phyloP scores from a whole-genome alignment of 2,888 invertebrate species.

The Lampropteryx suffumata region DNA sequence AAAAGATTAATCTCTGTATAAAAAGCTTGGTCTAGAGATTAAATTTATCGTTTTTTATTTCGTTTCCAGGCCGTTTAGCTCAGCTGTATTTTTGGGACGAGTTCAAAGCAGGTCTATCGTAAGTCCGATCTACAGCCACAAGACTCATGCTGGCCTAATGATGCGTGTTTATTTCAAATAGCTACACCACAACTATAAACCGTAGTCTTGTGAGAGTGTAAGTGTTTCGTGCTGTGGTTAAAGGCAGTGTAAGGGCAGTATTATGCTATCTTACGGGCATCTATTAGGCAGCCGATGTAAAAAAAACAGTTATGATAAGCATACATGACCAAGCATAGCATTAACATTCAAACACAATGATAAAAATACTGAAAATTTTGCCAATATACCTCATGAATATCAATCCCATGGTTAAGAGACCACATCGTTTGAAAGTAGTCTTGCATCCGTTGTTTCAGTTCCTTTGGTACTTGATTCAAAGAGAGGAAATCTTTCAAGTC shows the following conservation, averaged over 20 bases:
- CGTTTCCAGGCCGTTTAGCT: constrained; percentile 47
- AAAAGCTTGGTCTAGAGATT: constrained; percentile 37
- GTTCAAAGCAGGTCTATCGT: constrained; percentile 41
- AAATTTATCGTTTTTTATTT: constrained; percentile 45
- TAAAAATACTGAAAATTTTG: no score
- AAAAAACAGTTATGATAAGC: constrained; percentile 21
- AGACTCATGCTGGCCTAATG: constrained; percentile 33
- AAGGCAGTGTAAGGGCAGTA: constrained; percentile 12
- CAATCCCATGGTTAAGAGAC: constrained; percentile 98
- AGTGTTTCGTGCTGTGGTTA: constrained; percentile 12
- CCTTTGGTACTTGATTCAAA: constrained; percentile 97
- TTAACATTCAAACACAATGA: neutral
- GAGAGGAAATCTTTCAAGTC: constrained; percentile 97
- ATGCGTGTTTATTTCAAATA: constrained; percentile 27
- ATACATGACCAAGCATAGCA: constrained; percentile 19
- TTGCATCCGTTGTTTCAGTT: constrained; percentile 96
- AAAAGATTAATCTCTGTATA: constrained; percentile 36
- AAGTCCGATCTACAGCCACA: constrained; percentile 35
- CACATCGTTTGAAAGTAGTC: constrained; percentile 99
- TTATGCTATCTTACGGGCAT: constrained; percentile 24
- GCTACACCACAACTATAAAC: constrained; percentile 11
- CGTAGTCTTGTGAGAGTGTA: neutral
- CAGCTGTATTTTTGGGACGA: constrained; percentile 33
- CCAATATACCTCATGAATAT: constrained; percentile 97
- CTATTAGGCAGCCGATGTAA: constrained; percentile 26